Evolutionary conservation across 2,888 invertebrate species (phyloP), one percentile per base, ranked within the genome.

Genomic region (Trichopria drosophilae): DNA sequence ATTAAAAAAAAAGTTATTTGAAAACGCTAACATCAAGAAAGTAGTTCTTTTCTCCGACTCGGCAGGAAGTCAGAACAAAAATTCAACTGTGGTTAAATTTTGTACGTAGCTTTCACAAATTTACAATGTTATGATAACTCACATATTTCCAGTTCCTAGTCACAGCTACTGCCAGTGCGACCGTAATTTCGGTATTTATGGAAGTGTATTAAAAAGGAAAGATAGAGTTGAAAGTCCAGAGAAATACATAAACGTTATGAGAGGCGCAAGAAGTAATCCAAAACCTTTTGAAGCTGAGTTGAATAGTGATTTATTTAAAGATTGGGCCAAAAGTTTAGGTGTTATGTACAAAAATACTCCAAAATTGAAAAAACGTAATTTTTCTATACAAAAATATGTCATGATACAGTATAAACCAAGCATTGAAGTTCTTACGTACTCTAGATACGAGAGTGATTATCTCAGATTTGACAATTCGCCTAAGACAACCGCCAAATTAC

Each of bases 141-240:
- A 37, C 6, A 6, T 37, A 23, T 37, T 37, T 37, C 37, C 24
- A 37, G 37, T 37, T 5, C 37, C 23, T 4, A 24, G 37, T 10
- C 37, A 37, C 9, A 19, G n/a, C n/a, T 37, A 24, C 6, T 19
- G 19, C 12, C n/a, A n/a, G n/a, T n/a, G n/a, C n/a, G n/a, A n/a
- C n/a, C n/a, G n/a, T n/a, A n/a, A n/a, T n/a, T n/a, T n/a, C 10
- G 37, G n/a, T 4, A 37, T 19, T 19, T 23, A 23, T n/a, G 12
- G 24, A 2, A 23, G 6, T 16, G 3, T 37, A 23, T 13, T 37
- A 7, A 37, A 37, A 37, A 37, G 13, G 15, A n/a, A n/a, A 19
- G 37, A 37, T n/a, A 23, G 9, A 19, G 37, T 37, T 7, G 13
- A 37, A 3, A 37, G 4, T 37, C n/a, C 9, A 23, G 20, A 37